Base-by-base conservation (phyloP, 2,113 vertebrate genomes). In the Gambusia affinis region DNA sequence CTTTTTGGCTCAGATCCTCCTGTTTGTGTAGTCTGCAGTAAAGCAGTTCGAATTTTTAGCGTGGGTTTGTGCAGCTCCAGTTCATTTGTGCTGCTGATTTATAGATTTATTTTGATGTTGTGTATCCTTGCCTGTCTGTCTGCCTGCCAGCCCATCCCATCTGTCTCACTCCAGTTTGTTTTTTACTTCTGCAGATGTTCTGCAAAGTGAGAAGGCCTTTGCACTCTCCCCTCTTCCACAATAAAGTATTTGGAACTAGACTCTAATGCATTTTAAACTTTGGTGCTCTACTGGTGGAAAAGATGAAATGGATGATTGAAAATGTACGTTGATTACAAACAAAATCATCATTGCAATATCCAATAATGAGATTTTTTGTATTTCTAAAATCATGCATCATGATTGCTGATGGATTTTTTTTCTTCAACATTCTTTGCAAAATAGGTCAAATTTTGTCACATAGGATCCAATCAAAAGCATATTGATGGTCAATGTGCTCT, bases 61-160 rank as follows among this genome's bases (percentile, higher is more conserved):
- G 75, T 81, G 77, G 77, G 78, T 80, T 83, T 65, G 35, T 78
- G 81, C 75, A 81, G 68, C 35, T 65, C 60, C 75, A 85, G 57
- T 85, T 66, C 31, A 75, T 86, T 69, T 78, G 44, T 57, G 64
- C 68, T 8, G 10, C 14, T 88, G 87, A 87, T 85, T 92, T 91
- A 89, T 85, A 72, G 73, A 85, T 84, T 67, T 83, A 80, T 85
- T 85, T 79, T 71, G 75, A 81, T 87, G 70, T 72, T 82, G 79
- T 75, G 60, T 54, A 24, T 84, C 73, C 30, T 42, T 0, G 57
- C 7, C 57, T 28, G 51, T 8, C 42, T 33, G 47, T 61, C 57
- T 28, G 64, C 66, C 75, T 8, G 75, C 78, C 69, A n/a, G 65
- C 73, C 76, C 79, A 54, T 39, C 64, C 67, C 63, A 44, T 77